Percentiles rank a stretch among this genome's conserved stretches.
Conservation (phyloP, 2,113 vertebrate species). For the Notechis scutatus region DNA sequence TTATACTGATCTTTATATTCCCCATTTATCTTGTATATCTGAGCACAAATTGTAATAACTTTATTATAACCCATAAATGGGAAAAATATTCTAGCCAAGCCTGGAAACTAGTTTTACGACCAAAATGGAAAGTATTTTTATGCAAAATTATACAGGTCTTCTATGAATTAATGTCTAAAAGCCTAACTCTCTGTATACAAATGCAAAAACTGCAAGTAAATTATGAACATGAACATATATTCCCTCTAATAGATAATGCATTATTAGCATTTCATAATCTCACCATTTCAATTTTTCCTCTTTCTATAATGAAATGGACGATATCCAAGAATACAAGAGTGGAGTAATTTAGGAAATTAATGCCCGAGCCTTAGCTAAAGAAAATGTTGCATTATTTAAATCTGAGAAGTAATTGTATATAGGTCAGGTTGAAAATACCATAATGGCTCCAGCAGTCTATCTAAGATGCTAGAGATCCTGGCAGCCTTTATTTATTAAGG, state of each 20-base stretch:
- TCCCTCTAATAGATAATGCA: conserved; percentile 28
- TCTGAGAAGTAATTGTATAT: background rate
- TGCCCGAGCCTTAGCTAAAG: conserved; percentile 6
- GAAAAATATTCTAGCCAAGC: conserved; percentile 19
- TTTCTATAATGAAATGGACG: conserved; percentile 22
- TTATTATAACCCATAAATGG: conserved; percentile 11
- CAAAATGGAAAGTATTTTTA: conserved; percentile 18
- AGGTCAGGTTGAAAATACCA: background rate
- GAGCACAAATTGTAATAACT: conserved; percentile 16
- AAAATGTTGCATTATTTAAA: conserved; percentile 8
- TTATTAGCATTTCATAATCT: conserved; percentile 12
- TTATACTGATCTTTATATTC: conserved; percentile 5
- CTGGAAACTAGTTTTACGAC: background rate
- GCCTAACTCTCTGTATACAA: background rate
- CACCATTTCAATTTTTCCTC: conserved; percentile 3
- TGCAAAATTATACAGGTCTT: conserved; percentile 16
- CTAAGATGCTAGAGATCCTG: background rate
- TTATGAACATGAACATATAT: conserved; percentile 26
- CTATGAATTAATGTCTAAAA: conserved; percentile 15
- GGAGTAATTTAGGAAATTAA: conserved; percentile 22
- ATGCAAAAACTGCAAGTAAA: conserved; percentile 19
- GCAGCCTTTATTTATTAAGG: background rate
- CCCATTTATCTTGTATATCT: conserved; percentile 27
- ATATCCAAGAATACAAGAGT: conserved; percentile 12
- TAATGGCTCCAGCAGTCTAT: background rate